phyloP scores from a whole-genome alignment of 1,140 invertebrate species.

The Planococcus citri region DNA sequence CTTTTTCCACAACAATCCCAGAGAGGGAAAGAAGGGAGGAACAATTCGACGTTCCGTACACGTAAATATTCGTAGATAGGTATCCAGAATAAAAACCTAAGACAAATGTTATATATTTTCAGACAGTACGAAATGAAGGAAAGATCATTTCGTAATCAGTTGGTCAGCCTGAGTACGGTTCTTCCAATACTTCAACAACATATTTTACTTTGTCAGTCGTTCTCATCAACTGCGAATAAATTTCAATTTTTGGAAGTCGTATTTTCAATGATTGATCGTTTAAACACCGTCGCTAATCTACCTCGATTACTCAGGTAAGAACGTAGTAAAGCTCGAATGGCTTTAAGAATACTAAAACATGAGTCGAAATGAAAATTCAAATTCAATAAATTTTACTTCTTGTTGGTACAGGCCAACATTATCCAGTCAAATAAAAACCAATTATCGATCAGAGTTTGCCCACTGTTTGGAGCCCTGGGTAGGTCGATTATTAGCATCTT shows the following conservation, averaged over 20 bases:
- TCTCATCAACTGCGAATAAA: constrained; percentile 52
- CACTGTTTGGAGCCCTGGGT: constrained; percentile 49
- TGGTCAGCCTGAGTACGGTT: constrained; percentile 44
- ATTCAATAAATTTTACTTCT: neutral
- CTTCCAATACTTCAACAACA: constrained; percentile 52
- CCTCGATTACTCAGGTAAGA: constrained; percentile 49
- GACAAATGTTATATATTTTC: constrained; percentile 23
- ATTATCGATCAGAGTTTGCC: constrained; percentile 49
- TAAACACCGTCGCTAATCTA: constrained; percentile 48
- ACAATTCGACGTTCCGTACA: no score
- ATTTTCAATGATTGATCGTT: constrained; percentile 49
- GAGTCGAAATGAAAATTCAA: neutral
- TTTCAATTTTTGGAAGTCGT: constrained; percentile 58
- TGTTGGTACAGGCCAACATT: constrained; percentile 38
- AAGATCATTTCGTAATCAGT: constrained; percentile 45
- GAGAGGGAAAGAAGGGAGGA: no score
- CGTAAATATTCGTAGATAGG: no score
- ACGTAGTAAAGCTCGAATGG: no score
- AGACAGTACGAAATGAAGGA: constrained; percentile 55
- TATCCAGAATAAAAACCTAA: no score
- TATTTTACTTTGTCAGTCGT: constrained; percentile 50
- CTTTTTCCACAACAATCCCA: no score
- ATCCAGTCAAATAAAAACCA: constrained; percentile 45
- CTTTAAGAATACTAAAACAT: neutral
- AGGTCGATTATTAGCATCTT: constrained; percentile 28